Evolutionary conservation across 2,113 vertebrate genomes (phyloP), one percentile per base, ranked within the genome.

Genomic region (Martes martes): DNA sequence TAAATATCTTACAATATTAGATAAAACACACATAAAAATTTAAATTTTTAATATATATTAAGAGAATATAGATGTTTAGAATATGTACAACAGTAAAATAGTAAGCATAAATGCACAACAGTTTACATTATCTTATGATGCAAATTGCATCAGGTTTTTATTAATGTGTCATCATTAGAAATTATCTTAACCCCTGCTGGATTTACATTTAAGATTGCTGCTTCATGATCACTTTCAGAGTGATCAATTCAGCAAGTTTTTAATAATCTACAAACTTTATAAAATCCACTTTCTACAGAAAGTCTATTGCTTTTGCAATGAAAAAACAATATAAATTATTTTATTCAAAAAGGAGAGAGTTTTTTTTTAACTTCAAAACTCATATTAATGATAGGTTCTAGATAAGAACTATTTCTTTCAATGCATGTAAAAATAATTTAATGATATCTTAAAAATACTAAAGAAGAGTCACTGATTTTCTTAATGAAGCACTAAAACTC

Each of bases 401-500:
- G 79, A 93, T 86, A 36, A 61, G 16, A 82, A 61, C 15, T 67
- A 52, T 76, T 73, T 86, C 21, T 85, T 96, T 83, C 82, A 94
- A 74, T 39, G 79, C 21, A 61, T 42, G 3, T 89, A 80, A 92
- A 97, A 97, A 91, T 69, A 89, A 81, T 91, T 91, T 96, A 69
- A 89, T 85, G 7, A 95, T 89, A 92, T 28, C 6, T 42, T 92
- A 81, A 81, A 97, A 93, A 96, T 91, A 95, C 45, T 71, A 86
- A 90, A 93, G 36, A 82, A 93, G 45, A 82, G 23, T 2, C 7
- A 96, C 87, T 92, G 33, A 76, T 97, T 97, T 87, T 63, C 52
- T 69, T 96, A 95, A 92, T 82, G 59, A 90, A 80, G 6, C 79
- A 24, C 42, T 61, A 89, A 33, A 33, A 14, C 5, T 69, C 67